A percentile compares a stretch with the other conserved stretches of the same genome.
Evolutionary conservation across 2,797 vertebrate species (phyloP).

Genomic region (Mycteria americana): DNA sequence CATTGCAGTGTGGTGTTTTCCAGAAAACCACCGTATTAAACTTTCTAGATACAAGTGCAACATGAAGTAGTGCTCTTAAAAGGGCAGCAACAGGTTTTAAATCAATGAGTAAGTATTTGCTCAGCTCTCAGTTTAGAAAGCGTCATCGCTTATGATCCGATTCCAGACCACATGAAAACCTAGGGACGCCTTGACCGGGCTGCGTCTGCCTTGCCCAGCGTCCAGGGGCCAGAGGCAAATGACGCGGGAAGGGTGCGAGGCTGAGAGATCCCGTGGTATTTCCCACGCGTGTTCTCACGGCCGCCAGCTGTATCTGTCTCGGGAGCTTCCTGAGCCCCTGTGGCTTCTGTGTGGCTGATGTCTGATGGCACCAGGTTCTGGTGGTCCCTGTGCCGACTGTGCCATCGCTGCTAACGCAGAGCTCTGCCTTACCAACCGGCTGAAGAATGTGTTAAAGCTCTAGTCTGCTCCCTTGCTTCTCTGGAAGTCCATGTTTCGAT

Average conservation of each 20-base stretch:
- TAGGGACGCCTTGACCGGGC: not conserved
- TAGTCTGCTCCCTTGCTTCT: not conserved
- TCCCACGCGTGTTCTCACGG: not conserved
- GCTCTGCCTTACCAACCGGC: not conserved
- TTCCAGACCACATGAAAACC: slow-evolving; percentile 20
- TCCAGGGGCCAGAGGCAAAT: not conserved
- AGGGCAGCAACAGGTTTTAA: not conserved
- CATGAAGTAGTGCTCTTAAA: not conserved
- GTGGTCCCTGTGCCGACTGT: rapidly evolving
- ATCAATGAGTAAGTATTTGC: not conserved
- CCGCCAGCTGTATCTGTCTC: not conserved
- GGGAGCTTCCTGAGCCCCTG: not conserved
- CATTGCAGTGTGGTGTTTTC: not conserved
- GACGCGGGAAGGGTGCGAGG: not conserved
- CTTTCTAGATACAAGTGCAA: not conserved
- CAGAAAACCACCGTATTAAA: not conserved
- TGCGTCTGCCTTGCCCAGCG: not conserved
- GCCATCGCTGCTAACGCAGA: rapidly evolving
- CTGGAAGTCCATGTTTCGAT: not conserved
- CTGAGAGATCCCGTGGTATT: not conserved
- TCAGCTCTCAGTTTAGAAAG: not conserved
- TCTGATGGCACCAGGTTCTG: not conserved
- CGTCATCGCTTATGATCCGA: not conserved
- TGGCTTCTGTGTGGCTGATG: not conserved
- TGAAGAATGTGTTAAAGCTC: not conserved